Evolutionary conservation across 2,113 vertebrate species (phyloP).

Genomic region (Cervus canadensis): DNA sequence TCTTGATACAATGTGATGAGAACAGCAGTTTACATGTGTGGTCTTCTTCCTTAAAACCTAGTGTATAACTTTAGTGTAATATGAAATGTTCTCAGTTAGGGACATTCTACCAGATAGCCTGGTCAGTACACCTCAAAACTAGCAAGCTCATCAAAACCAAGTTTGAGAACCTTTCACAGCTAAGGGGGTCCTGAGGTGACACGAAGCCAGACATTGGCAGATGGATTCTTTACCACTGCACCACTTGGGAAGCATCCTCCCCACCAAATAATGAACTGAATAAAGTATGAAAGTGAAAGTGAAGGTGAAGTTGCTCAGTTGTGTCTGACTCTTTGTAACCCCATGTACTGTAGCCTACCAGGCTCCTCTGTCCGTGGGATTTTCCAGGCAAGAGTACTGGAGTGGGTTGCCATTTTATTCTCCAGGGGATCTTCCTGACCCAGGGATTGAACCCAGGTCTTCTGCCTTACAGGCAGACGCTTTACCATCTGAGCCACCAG

Average conservation of each 20-base stretch:
- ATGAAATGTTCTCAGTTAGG: background rate
- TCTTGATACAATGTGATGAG: background rate
- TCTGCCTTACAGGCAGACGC: too few relatives aligned
- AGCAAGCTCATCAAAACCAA: background rate
- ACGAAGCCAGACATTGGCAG: background rate
- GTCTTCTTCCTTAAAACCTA: background rate
- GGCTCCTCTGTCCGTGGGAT: background rate
- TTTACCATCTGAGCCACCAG: too few relatives aligned
- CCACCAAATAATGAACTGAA: background rate
- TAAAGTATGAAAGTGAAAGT: background rate
- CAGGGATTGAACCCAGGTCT: too few relatives aligned
- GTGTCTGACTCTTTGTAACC: accelerated
- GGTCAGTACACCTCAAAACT: background rate
- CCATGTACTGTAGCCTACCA: background rate
- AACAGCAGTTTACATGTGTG: background rate
- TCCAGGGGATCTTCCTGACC: too few relatives aligned
- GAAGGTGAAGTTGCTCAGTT: background rate
- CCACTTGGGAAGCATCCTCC: background rate
- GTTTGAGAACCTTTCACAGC: background rate
- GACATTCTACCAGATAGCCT: background rate
- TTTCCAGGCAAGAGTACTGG: background rate
- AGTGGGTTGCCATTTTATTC: background rate
- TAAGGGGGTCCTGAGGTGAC: background rate
- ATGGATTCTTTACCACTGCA: background rate
- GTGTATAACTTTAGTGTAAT: background rate